Evolutionary conservation across 2,113 vertebrate genomes (phyloP), one percentile per base, ranked within the genome.

Genomic region (Formicarius rufipectus): DNA sequence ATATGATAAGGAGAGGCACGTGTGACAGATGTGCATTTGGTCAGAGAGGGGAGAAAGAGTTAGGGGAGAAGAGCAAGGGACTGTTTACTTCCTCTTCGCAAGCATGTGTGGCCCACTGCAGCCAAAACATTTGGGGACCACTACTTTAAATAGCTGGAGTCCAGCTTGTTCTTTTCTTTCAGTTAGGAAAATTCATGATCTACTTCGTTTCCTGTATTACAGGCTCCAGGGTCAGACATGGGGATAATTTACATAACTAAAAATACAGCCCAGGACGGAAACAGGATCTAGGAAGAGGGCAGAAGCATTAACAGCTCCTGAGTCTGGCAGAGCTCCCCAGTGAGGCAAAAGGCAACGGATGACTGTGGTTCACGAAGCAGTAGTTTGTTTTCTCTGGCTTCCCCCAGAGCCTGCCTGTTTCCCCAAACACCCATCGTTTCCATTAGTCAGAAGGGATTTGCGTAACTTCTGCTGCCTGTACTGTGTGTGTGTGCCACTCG

Each of bases 241-340:
- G 56, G 83, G 76, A 74, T 95, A 75, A 92, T 81, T 93, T 93
- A 35, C 53, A 45, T 80, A 89, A 92, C 88, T 94, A 78, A 96
- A 96, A 94, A 84, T 91, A 95, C 28, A 50, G 47, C 3, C 63
- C 81, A 52, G 72, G 71, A 56, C 1, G 18, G 79, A 88, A 96
- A 67, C 69, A 82, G 89, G 87, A 93, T 95, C 31, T 33, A 53
- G 77, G 93, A 96, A 87, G 84, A 85, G 73, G 81, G 66, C 74
- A 89, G 83, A 44, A 81, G 82, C 55, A 45, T 62, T 80, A 90
- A 66, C 68, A 86, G 64, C 93, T 94, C 60, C 39, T 16, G 44
- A 71, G 50, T 59, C 80, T 95, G 94, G 73, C 78, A 63, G 82
- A 71, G 78, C 63, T 87, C 83, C 78, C 59, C 27, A 44, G 52